Evolutionary conservation across 2,113 vertebrate species (phyloP).

Genomic region (Hippoglossus stenolepis): DNA sequence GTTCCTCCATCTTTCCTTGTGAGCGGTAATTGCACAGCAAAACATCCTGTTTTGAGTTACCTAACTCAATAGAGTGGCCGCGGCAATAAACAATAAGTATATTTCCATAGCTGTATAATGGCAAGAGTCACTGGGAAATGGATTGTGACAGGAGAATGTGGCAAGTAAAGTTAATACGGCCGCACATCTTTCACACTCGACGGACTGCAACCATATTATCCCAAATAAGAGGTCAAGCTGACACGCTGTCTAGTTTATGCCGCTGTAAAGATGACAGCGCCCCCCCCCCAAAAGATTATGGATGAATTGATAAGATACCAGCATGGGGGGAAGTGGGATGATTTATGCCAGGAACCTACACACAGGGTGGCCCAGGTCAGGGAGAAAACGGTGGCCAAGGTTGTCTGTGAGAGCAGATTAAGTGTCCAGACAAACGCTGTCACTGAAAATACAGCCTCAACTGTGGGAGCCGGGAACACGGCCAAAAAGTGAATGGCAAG

Average conservation of each 20-base stretch:
- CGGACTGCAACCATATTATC: constrained; percentile 31
- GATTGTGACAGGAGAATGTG: constrained; percentile 67
- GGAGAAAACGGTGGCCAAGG: constrained; percentile 70
- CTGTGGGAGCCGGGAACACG: constrained; percentile 44
- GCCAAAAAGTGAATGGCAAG: constrained; percentile 41
- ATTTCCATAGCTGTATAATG: constrained; percentile 71
- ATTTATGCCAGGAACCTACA: constrained; percentile 71
- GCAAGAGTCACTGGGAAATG: constrained; percentile 68
- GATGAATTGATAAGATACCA: constrained; percentile 72
- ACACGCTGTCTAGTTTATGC: constrained; percentile 60
- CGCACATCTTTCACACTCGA: constrained; percentile 29
- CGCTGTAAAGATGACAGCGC: constrained; percentile 69
- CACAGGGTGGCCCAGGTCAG: constrained; percentile 60
- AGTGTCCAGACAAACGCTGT: constrained; percentile 61
- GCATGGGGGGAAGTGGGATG: constrained; percentile 12
- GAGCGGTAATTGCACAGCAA: constrained; percentile 76
- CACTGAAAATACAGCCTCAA: constrained; percentile 55
- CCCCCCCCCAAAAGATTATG: constrained; percentile 51
- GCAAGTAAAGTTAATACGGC: constrained; percentile 49
- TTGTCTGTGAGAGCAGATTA: constrained; percentile 69
- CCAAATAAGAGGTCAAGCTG: constrained; percentile 67
- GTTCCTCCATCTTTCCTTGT: constrained; percentile 75
- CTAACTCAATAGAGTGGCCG: constrained; percentile 78
- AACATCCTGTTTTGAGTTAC: constrained; percentile 82
- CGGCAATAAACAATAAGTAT: constrained; percentile 72